A percentile compares a stretch with the other conserved stretches of the same genome.
Evolutionary conservation across 1,140 invertebrate species (phyloP).

Genomic region (Cataglyphis hispanica): DNA sequence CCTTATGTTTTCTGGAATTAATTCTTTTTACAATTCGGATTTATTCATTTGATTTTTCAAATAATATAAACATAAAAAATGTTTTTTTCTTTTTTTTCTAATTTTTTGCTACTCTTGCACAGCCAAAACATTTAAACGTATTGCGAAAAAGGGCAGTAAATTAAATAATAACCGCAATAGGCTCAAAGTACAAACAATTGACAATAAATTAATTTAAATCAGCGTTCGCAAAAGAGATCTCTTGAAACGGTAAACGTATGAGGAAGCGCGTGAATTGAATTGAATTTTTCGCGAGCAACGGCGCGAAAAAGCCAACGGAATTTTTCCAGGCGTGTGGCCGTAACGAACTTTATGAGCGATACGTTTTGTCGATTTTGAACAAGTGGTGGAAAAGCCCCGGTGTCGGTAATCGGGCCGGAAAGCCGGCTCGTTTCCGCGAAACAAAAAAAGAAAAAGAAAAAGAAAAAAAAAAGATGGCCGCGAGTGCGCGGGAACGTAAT

Average conservation of each 20-base stretch:
- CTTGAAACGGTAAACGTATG: background rate
- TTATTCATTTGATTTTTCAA: too few relatives aligned
- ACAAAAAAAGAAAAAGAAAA: too few relatives aligned
- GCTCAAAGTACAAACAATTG: too few relatives aligned
- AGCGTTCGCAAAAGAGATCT: conserved; percentile 7
- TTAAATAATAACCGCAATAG: too few relatives aligned
- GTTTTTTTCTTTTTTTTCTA: too few relatives aligned
- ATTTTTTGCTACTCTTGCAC: too few relatives aligned
- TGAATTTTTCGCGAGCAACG: background rate
- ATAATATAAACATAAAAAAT: too few relatives aligned
- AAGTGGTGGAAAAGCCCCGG: conserved; percentile 21
- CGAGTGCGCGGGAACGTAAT: conserved; percentile 30
- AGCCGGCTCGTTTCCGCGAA: conserved; percentile 21
- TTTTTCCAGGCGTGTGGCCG: conserved; percentile 28
- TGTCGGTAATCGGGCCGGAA: conserved; percentile 31
- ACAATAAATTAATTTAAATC: conserved; percentile 37
- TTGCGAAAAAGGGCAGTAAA: background rate
- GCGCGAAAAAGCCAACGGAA: conserved; percentile 64
- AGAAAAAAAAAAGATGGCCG: conserved; percentile 45
- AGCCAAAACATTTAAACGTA: background rate
- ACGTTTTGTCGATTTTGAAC: conserved; percentile 42
- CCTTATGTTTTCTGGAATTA: too few relatives aligned
- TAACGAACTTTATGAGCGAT: conserved; percentile 43
- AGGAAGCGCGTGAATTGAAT: conserved; percentile 33
- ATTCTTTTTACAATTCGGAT: too few relatives aligned